Evolutionary conservation across 37 sponge, comb jelly and placozoan genomes (phyloP).

Genomic region (Aplysina aerophoba): DNA sequence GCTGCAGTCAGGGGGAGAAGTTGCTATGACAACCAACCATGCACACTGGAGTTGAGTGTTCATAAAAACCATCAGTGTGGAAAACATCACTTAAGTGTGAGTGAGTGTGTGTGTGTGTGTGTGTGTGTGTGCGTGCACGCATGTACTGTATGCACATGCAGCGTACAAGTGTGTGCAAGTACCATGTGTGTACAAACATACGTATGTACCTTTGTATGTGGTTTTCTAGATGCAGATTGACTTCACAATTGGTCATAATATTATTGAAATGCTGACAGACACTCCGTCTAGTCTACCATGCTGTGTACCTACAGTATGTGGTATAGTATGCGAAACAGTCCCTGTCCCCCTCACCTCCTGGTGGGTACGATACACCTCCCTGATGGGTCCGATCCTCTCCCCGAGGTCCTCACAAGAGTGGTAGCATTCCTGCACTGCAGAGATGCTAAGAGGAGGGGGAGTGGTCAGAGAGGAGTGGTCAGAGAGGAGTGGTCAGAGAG

Average conservation of each 20-base stretch:
- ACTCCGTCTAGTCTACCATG: background rate
- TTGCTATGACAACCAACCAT: background rate
- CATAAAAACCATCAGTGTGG: no score
- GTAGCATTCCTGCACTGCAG: slow-evolving; percentile 62
- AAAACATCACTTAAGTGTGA: no score
- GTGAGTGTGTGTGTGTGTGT: no score
- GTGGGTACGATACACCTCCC: slow-evolving; percentile 69
- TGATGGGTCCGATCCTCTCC: slow-evolving; percentile 70
- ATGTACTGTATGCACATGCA: no score
- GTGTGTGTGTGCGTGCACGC: no score
- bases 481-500: no score
- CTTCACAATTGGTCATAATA: background rate
- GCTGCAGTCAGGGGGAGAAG: slow-evolving; percentile 39
- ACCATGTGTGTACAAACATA: no score
- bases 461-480: no score
- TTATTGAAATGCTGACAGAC: background rate
- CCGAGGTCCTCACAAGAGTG: slow-evolving; percentile 62
- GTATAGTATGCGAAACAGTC: background rate
- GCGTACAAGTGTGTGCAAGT: no score
- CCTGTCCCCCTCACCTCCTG: slow-evolving; percentile 48
- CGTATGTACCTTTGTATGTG: no score
- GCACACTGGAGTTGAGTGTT: no score
- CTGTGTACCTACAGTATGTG: background rate
- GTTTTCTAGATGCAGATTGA: no score
- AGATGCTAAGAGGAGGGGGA: slow-evolving; percentile 34